Percentiles rank a stretch among this genome's conserved stretches.
phyloP scores from a whole-genome alignment of 2,797 vertebrate genomes.

The Syngnathus rostellatus region DNA sequence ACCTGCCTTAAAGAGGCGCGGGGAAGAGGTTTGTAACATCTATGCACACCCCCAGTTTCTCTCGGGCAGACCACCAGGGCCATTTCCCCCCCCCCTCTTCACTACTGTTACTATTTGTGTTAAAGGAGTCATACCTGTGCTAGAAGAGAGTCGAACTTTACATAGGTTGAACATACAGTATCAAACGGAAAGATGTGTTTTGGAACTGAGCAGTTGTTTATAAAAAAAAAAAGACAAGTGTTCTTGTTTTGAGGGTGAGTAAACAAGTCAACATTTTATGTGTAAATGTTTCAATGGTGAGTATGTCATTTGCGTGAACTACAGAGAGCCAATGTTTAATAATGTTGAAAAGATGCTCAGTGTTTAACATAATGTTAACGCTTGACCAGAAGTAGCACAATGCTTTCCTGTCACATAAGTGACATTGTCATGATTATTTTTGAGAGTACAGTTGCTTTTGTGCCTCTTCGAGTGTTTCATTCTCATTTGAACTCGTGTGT shows the following conservation, averaged over 20 bases:
- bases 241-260: conserved; percentile 78
- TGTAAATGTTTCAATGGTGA: conserved; percentile 90
- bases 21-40: conserved; percentile 63
- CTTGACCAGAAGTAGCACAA: conserved; percentile 44
- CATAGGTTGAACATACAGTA: conserved; percentile 16
- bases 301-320: conserved; percentile 73
- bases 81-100: conserved; percentile 48
- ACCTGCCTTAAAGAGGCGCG: conserved; percentile 38
- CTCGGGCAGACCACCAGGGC: conserved; percentile 79
- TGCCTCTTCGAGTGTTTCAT: conserved; percentile 40
- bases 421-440: conserved; percentile 3
- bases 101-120: neutral
- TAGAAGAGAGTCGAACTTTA: conserved; percentile 50
- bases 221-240: conserved; percentile 56
- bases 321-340: conserved; percentile 78
- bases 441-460: conserved; percentile 8
- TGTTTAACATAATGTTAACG: conserved; percentile 57
- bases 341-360: conserved; percentile 67
- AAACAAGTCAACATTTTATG: conserved; percentile 82
- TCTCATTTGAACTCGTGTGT: conserved; percentile 88
- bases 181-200: conserved; percentile 78
- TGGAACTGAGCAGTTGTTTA: conserved; percentile 85
- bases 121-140: neutral
- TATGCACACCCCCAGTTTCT: conserved; percentile 91
- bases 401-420: conserved; percentile 9